These are phyloP conservation scores for Apotomis turbidana DNA, from an alignment of 2,888 invertebrate genomes.

Conservation along the genomic window DNA sequence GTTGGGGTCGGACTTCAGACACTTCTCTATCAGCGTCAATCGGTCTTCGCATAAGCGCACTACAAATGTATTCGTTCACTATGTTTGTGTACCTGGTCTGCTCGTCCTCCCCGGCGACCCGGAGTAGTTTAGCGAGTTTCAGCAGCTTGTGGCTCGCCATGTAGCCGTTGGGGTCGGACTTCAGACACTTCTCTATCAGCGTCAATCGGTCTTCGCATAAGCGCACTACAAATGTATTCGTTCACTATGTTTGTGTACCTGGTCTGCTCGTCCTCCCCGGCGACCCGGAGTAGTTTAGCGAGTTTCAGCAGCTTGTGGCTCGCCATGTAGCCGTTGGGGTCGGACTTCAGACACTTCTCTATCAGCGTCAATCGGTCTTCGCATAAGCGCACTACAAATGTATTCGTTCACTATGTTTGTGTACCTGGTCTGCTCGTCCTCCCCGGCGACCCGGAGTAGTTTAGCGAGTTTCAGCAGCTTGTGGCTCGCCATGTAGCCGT, in stretches of 20 bases:
- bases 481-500: conserved; percentile 85
- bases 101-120: conserved; percentile 83
- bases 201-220: conserved; percentile 84
- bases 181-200: conserved; percentile 86
- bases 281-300: conserved; percentile 85
- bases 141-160: conserved; percentile 86
- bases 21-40: conserved; percentile 85
- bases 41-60: conserved; percentile 86
- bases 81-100: conserved; percentile 56
- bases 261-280: conserved; percentile 76
- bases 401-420: not conserved
- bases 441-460: conserved; percentile 83
- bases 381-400: conserved; percentile 82
- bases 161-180: conserved; percentile 82
- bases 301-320: conserved; percentile 86
- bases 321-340: conserved; percentile 84
- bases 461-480: conserved; percentile 86
- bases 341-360: conserved; percentile 84
- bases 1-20: conserved; percentile 80
- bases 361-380: conserved; percentile 85
- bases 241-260: conserved; percentile 53
- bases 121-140: conserved; percentile 85
- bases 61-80: conserved; percentile 48
- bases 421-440: conserved; percentile 75
- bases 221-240: conserved; percentile 77